Evolutionary conservation across 2,888 invertebrate genomes (phyloP).

Genomic region (Cantharis rustica): DNA sequence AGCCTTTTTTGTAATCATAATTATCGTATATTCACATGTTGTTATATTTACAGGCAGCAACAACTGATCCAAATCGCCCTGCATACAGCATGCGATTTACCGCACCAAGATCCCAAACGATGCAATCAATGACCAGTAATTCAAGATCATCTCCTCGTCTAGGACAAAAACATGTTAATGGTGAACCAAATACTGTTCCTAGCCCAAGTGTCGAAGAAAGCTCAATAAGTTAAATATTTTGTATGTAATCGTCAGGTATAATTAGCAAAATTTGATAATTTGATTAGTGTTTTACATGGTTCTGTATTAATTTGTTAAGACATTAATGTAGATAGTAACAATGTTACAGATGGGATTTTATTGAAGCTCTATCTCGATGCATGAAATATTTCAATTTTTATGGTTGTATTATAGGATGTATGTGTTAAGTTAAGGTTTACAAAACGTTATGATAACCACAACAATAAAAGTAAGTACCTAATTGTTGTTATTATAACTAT

Average conservation of each 20-base stretch:
- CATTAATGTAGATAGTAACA: not conserved
- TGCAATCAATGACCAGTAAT: conserved; percentile 59
- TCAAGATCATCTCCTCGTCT: conserved; percentile 47
- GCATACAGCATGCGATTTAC: conserved; percentile 59
- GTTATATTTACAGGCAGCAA: conserved; percentile 5
- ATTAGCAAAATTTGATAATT: not conserved
- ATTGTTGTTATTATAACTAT: not conserved
- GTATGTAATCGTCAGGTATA: not conserved
- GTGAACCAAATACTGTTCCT: conserved; percentile 42
- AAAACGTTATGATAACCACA: not conserved
- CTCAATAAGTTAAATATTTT: conserved; percentile 43
- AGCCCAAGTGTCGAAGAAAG: conserved; percentile 50
- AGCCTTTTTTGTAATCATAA: not conserved
- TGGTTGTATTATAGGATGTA: conserved; percentile 6
- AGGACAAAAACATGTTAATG: conserved; percentile 47
- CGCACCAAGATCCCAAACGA: conserved; percentile 57
- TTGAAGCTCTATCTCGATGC: not conserved
- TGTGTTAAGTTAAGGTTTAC: not conserved
- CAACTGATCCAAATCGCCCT: conserved; percentile 46
- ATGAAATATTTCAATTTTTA: conserved; percentile 17
- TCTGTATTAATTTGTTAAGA: not conserved
- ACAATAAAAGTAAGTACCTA: not conserved
- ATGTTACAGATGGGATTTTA: conserved; percentile 9
- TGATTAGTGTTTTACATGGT: not conserved
- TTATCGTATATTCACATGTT: not conserved